Base-by-base conservation (phyloP, 2,113 vertebrate genomes). In the Plotosus lineatus region DNA sequence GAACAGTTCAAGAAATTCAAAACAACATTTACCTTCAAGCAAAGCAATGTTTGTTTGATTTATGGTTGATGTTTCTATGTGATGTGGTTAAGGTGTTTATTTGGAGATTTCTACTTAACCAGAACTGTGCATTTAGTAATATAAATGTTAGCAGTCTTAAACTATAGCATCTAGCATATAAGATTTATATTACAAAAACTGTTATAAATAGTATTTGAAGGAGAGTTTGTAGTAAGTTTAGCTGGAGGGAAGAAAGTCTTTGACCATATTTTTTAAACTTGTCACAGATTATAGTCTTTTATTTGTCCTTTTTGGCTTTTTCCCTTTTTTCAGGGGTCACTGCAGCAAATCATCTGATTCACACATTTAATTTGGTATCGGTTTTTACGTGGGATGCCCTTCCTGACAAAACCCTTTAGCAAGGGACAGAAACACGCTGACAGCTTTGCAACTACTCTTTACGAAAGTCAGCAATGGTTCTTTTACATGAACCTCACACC, bases 21-120 rank as follows among this genome's bases (percentile, higher is more conserved):
- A 79, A 68, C 75, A 77, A 78, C 78, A 80, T 80, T 78, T 51
- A 53, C 55, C 33, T 51, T 71, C 78, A 69, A 77, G 77, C 80
- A 80, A 65, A 82, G 51, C 46, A 46, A 60, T 58, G 75, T 66
- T 75, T 84, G 40, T 71, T 80, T 60, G 65, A 60, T 69, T 66
- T 60, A 73, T 17, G 60, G 65, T 46, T 79, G 77, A 48, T 53
- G 85, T 60, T 51, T 55, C 46, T 17, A 51, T 73, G 46, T 77
- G 73, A 86, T 77, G 82, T 86, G 82, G 83, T 60, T 48, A 36
- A 75, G 61, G 51, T 55, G 74, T 86, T 86, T 84, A 84, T 80
- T 84, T 84, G 73, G 21, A 23, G 48, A 65, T 40, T 40, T 26
- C 55, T 51, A n/a, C 14, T 68, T 75, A 72, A 83, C 63, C 44